Percentiles rank a stretch among this genome's conserved stretches.
Conservation (phyloP, 1,140 invertebrate species). For the Lasioglossum baleicum region DNA sequence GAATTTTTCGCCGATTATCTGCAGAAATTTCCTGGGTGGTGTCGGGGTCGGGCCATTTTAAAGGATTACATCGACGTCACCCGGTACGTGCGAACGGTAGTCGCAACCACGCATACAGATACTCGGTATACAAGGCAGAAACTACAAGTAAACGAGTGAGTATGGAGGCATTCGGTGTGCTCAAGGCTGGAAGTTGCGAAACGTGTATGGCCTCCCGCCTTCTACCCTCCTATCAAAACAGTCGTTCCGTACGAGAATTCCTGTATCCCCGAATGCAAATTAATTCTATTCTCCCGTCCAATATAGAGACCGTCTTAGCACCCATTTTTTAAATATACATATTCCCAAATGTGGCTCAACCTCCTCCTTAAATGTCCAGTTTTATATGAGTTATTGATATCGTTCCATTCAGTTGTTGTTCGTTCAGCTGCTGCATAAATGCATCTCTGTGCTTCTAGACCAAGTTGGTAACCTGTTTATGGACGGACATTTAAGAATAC, state of each 20-base stretch:
- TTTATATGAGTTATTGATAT: too few relatives aligned
- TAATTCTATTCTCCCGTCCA: background rate
- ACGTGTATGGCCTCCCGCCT: slow-evolving; percentile 18
- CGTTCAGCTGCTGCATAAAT: too few relatives aligned
- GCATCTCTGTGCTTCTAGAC: too few relatives aligned
- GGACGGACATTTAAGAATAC: too few relatives aligned
- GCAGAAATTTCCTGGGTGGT: background rate
- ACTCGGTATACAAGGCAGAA: slow-evolving; percentile 31
- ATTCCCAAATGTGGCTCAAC: background rate
- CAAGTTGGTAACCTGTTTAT: too few relatives aligned
- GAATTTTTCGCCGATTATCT: background rate
- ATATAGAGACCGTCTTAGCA: background rate
- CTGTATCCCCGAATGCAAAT: slow-evolving; percentile 10
- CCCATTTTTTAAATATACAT: background rate
- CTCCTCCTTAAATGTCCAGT: too few relatives aligned
- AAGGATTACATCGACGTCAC: slow-evolving; percentile 17
- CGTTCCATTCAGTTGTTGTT: too few relatives aligned
- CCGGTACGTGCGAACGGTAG: slow-evolving; percentile 28
- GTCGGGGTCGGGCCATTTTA: background rate
- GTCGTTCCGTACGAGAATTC: slow-evolving; percentile 32
- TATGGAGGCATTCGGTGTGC: slow-evolving; percentile 35
- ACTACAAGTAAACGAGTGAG: slow-evolving; percentile 29
- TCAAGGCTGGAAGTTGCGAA: slow-evolving; percentile 27
- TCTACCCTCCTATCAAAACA: slow-evolving; percentile 22
- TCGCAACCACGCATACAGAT: slow-evolving; percentile 19